Percentiles rank a stretch among this genome's conserved stretches.
These are phyloP conservation scores for Pentalonia nigronervosa DNA, from an alignment of 1,140 invertebrate genomes.

Conservation along the genomic window DNA sequence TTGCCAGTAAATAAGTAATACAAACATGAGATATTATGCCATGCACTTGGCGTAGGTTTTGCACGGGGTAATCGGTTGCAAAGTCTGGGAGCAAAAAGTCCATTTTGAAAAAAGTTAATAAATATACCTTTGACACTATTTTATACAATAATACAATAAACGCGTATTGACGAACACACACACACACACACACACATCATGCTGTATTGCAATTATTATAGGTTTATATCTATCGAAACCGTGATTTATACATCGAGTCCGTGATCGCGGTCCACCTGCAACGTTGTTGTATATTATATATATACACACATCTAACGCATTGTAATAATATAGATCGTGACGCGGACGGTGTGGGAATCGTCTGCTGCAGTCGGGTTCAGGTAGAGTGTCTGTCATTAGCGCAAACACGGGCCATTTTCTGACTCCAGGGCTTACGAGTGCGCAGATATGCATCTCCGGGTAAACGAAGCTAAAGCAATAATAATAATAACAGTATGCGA, in stretches of 20 bases:
- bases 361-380: background rate
- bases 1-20: no score
- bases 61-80: no score
- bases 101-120: no score
- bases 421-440: background rate
- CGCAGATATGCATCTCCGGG: conserved; percentile 14
- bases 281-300: background rate
- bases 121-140: no score
- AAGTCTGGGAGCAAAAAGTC: no score
- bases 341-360: conserved; percentile 52
- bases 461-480: background rate
- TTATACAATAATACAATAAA: no score
- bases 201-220: background rate
- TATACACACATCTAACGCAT: background rate
- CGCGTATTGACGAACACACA: no score
- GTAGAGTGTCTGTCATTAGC: conserved; percentile 45
- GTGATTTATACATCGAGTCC: conserved; percentile 1
- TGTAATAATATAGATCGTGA: conserved; percentile 52
- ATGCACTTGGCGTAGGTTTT: no score
- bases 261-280: background rate
- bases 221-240: background rate
- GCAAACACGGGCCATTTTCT: conserved; percentile 18
- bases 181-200: no score
- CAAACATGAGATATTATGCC: no score
- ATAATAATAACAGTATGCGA: background rate